Conservation (phyloP, 2,113 vertebrate genomes). For the Erythrocercus mccallii region DNA sequence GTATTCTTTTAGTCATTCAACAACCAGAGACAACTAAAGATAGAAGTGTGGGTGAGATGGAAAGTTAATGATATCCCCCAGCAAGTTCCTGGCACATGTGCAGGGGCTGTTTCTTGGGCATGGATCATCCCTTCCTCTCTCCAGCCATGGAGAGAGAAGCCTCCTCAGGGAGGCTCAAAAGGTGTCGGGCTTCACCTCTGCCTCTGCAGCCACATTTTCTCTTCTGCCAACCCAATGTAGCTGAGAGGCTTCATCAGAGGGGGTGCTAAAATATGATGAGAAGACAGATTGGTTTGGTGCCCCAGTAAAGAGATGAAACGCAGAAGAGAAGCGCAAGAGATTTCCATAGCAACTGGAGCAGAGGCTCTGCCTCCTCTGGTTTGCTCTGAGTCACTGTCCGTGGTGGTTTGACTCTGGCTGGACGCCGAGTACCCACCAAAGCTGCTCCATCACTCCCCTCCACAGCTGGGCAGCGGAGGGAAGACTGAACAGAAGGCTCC, state of each 20-base stretch:
- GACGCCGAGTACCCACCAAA: rapidly evolving
- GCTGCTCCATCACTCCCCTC: neutral
- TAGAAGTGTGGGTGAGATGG: neutral
- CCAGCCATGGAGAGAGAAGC: rapidly evolving
- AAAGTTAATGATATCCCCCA: neutral
- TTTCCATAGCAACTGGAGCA: slow-evolving; percentile 43
- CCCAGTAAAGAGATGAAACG: neutral
- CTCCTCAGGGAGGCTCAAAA: neutral
- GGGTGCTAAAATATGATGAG: neutral
- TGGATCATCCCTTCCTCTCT: neutral
- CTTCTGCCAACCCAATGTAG: neutral
- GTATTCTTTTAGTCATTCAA: neutral
- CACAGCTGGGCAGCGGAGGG: neutral
- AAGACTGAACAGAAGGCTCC: rapidly evolving
- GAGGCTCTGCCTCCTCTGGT: neutral
- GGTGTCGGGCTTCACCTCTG: neutral
- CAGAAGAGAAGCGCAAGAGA: neutral
- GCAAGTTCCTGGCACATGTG: neutral
- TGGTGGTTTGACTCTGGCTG: neutral
- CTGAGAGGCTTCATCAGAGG: neutral
- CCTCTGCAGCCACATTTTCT: neutral
- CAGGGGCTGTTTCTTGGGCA: neutral
- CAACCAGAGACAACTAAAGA: neutral
- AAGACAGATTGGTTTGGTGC: neutral
- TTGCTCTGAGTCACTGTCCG: neutral